phyloP scores from a whole-genome alignment of 2,797 vertebrate species.

The Acropternis orthonyx region DNA sequence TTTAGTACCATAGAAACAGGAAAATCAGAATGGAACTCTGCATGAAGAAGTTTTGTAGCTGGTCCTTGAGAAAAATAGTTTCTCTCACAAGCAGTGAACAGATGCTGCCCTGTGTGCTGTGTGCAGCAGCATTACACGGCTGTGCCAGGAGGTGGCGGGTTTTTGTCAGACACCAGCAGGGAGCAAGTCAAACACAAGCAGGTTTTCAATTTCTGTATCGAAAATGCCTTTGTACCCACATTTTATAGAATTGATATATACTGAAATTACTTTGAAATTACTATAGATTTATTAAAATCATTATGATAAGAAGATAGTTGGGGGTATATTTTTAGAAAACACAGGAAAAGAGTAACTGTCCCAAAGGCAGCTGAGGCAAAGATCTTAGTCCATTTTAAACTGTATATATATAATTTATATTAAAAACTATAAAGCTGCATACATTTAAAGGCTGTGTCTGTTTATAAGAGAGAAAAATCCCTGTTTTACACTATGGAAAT shows the following conservation, averaged over 20 bases:
- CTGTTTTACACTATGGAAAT: not conserved
- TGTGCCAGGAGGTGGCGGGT: slow-evolving; percentile 2
- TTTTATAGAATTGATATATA: not conserved
- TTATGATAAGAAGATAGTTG: not conserved
- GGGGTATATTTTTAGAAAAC: not conserved
- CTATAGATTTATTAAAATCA: not conserved
- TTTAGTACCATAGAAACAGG: not conserved
- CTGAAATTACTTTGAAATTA: not conserved
- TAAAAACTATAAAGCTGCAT: not conserved
- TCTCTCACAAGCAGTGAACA: not conserved
- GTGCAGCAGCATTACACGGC: not conserved
- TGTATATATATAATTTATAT: not conserved
- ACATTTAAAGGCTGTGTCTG: not conserved
- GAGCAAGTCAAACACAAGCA: not conserved
- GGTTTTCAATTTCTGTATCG: not conserved
- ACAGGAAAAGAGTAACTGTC: not conserved
- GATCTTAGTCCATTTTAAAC: not conserved
- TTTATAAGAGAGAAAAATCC: not conserved
- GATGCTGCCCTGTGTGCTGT: not conserved
- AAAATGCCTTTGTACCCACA: not conserved
- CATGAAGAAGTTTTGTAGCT: not conserved
- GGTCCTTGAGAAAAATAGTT: not conserved
- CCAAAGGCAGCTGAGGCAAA: not conserved
- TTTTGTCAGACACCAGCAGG: not conserved
- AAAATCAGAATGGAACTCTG: not conserved